These are phyloP conservation scores for Furnarius figulus DNA, from an alignment of 2,113 vertebrate species.

Conservation along the genomic window DNA sequence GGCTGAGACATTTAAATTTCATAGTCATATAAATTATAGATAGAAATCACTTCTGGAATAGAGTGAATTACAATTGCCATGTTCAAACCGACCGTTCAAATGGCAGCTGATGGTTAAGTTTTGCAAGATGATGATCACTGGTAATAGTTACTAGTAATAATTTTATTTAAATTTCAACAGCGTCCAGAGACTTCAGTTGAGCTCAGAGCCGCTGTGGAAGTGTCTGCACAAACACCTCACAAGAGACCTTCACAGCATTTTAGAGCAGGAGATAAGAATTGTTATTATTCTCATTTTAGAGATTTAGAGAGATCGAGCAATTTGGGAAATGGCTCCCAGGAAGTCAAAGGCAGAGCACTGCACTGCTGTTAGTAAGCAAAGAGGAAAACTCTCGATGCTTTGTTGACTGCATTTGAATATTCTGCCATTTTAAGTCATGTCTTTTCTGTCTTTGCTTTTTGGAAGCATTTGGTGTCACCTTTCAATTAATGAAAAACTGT, in stretches of 20 bases:
- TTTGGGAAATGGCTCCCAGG: neutral
- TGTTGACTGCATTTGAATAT: neutral
- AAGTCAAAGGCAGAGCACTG: neutral
- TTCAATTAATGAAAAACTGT: neutral
- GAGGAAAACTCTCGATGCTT: neutral
- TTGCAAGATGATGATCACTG: neutral
- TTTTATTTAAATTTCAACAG: constrained; percentile 20
- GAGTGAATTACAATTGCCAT: neutral
- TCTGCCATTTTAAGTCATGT: neutral
- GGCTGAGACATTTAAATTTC: constrained; percentile 3
- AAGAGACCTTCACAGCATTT: neutral
- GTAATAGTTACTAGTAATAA: neutral
- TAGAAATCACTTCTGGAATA: constrained; percentile 11
- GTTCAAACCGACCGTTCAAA: neutral
- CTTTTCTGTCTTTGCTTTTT: neutral
- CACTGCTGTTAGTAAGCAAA: neutral
- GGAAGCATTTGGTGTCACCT: neutral
- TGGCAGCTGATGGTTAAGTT: constrained; percentile 3
- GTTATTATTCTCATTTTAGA: constrained; percentile 24
- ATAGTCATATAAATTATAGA: constrained; percentile 25
- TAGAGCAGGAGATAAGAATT: neutral
- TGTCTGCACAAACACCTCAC: neutral
- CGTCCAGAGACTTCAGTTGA: neutral
- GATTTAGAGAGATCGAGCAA: neutral
- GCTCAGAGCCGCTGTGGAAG: neutral